These are phyloP conservation scores for Neria commutata DNA, from an alignment of 2,888 invertebrate species.

Conservation along the genomic window DNA sequence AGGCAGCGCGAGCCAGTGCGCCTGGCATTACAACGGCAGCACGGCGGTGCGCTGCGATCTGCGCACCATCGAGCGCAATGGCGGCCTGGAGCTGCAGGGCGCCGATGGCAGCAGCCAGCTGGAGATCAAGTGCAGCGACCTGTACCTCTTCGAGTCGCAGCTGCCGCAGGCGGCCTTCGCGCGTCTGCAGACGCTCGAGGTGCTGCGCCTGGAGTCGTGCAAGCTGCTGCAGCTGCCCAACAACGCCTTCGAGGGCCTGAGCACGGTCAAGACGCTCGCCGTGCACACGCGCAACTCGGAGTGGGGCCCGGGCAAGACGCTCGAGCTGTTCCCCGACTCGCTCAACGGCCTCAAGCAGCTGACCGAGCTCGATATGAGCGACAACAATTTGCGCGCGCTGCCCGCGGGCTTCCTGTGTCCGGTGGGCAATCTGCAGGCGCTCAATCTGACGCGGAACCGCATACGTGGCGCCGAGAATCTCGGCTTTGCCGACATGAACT, in stretches of 20 bases:
- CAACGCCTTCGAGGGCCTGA: slow-evolving; percentile 79
- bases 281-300: slow-evolving; percentile 81
- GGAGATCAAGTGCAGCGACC: slow-evolving; percentile 79
- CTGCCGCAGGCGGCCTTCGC: slow-evolving; percentile 76
- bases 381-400: slow-evolving; percentile 81
- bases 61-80: slow-evolving; percentile 72
- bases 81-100: slow-evolving; percentile 65
- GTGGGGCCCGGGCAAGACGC: slow-evolving; percentile 76
- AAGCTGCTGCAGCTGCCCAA: slow-evolving; percentile 77
- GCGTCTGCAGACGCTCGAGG: slow-evolving; percentile 72
- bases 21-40: slow-evolving; percentile 63
- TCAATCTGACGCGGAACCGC: slow-evolving; percentile 86
- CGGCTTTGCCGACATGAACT: slow-evolving; percentile 68
- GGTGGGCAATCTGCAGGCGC: slow-evolving; percentile 76
- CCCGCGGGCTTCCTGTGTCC: slow-evolving; percentile 81
- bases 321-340: slow-evolving; percentile 76
- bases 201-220: slow-evolving; percentile 77
- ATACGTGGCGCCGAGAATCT: slow-evolving; percentile 79
- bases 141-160: slow-evolving; percentile 80
- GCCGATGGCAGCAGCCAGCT: slow-evolving; percentile 77
- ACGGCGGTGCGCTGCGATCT: slow-evolving; percentile 71
- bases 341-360: slow-evolving; percentile 81
- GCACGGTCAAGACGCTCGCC: slow-evolving; percentile 70
- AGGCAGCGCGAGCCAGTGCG: no score
- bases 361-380: slow-evolving; percentile 79